Conservation (phyloP, 2,888 invertebrate genomes). For the Tetropium fuscum region DNA sequence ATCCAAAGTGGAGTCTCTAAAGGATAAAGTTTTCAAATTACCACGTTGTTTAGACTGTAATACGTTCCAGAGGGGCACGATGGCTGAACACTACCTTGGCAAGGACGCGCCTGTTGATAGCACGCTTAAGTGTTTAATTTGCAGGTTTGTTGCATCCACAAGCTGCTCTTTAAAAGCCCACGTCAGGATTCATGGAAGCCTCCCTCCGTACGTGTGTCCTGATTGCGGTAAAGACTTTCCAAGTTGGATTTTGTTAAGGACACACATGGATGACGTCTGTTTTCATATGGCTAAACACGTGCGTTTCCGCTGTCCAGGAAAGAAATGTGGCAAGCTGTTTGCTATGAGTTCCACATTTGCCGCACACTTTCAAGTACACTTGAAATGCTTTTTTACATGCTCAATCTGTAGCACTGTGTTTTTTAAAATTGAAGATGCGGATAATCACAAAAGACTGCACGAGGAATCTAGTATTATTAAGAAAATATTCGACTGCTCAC, state of each 20-base stretch:
- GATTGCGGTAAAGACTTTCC: constrained; percentile 73
- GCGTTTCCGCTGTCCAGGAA: constrained; percentile 58
- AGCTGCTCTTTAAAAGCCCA: constrained; percentile 70
- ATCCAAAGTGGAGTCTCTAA: constrained; percentile 57
- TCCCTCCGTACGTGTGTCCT: constrained; percentile 73
- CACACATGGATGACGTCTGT: constrained; percentile 69
- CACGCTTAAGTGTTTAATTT: constrained; percentile 53
- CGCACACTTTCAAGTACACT: constrained; percentile 62
- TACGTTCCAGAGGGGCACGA: constrained; percentile 32
- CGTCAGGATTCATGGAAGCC: constrained; percentile 70
- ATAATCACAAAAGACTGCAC: constrained; percentile 30
- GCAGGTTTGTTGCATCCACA: constrained; percentile 64
- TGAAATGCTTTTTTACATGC: constrained; percentile 62
- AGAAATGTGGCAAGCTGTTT: constrained; percentile 65
- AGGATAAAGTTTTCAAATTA: constrained; percentile 38
- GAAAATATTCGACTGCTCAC: constrained; percentile 48
- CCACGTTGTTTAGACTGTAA: constrained; percentile 57
- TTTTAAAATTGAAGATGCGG: constrained; percentile 60
- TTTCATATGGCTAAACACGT: constrained; percentile 64
- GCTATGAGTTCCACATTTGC: constrained; percentile 66
- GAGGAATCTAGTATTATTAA: constrained; percentile 28
- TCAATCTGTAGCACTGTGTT: constrained; percentile 62
- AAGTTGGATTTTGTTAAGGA: constrained; percentile 66
- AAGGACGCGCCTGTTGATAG: constrained; percentile 53
- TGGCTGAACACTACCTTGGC: constrained; percentile 56